Conservation (phyloP, 2,888 invertebrate genomes). For the Macropis europaea region DNA sequence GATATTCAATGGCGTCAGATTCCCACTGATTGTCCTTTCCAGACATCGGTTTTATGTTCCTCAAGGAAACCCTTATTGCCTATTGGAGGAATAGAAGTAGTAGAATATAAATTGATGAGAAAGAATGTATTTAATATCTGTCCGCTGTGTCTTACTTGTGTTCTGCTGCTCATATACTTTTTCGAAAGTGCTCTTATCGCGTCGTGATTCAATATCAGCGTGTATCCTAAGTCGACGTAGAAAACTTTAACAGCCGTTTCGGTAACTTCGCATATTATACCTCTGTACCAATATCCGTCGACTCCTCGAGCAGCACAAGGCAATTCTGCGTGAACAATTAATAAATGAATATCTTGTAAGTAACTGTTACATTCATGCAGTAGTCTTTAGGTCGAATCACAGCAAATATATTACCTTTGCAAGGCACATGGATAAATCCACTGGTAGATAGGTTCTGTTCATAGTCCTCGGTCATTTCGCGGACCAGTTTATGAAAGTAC, state of each 20-base stretch:
- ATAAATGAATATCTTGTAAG: neutral
- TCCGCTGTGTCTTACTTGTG: conserved; percentile 80
- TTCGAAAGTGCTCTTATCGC: conserved; percentile 81
- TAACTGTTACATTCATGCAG: neutral
- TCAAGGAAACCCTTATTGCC: conserved; percentile 71
- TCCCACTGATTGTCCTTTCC: conserved; percentile 77
- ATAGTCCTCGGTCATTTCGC: conserved; percentile 81
- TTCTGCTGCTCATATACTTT: conserved; percentile 80
- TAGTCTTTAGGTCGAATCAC: neutral
- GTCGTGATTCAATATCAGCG: conserved; percentile 80
- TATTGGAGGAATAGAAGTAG: conserved; percentile 25
- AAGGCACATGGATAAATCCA: conserved; percentile 35
- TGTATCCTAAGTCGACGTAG: conserved; percentile 85
- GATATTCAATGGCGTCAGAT: conserved; percentile 70
- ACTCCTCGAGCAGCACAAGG: conserved; percentile 81
- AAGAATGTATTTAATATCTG: neutral
- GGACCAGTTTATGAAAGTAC: conserved; percentile 76
- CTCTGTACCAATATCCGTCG: conserved; percentile 80
- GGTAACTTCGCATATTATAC: conserved; percentile 80
- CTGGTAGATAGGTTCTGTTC: conserved; percentile 42
- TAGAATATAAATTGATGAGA: neutral
- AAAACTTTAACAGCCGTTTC: conserved; percentile 81
- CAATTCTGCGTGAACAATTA: conserved; percentile 77
- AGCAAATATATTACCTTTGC: conserved; percentile 29
- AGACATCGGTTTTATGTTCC: conserved; percentile 77